Base-by-base conservation (phyloP, 2,797 vertebrate genomes). In the Rhinichthys osculus region DNA sequence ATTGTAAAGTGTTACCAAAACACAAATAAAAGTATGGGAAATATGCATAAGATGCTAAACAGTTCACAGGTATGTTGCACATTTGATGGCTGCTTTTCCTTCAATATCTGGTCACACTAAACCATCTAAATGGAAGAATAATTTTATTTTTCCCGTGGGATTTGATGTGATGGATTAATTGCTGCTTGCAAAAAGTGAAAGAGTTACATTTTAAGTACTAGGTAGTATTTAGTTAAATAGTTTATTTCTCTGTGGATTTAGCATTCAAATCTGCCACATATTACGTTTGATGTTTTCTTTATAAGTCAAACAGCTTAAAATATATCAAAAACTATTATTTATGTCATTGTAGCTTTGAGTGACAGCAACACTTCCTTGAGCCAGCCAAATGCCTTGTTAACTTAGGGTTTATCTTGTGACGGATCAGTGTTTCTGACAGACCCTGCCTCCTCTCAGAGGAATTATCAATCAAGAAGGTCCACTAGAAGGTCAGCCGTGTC, bases 381-480 rank as follows among this genome's bases (percentile, higher is more conserved):
- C 78, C 19, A 81, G 27, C 30, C 19, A 67, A 33, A 64, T 66
- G 62, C 62, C 78, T 50, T 79, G 76, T 59, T 78, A 71, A 44
- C 11, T 59, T 54, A 85, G 52, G 40, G 35, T 71, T 50, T 19
- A 35, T 52, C 40, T 35, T 80, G 57, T n/a, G 69, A 47, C 1
- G 13, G 30, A 59, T 62, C 57, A 64, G 69, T 85, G 67, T 50
- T 47, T 62, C 84, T 72, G 77, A 73, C 54, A 85, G 69, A 38
- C 52, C 44, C 67, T 62, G 44, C 78, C 78, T 73, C 52, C 27
- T 81, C 42, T 50, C 44, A 81, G 30, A 64, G 40, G 14, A 50
- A 64, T 62, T 80, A 44, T 79, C 52, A 71, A 85, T 79, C 76
- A 85, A 64, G 38, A 23, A 42, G 76, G 27, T 79, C 76, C 66